phyloP scores from a whole-genome alignment of 2,888 invertebrate genomes.

The Branchipolynoe longqiensis region DNA sequence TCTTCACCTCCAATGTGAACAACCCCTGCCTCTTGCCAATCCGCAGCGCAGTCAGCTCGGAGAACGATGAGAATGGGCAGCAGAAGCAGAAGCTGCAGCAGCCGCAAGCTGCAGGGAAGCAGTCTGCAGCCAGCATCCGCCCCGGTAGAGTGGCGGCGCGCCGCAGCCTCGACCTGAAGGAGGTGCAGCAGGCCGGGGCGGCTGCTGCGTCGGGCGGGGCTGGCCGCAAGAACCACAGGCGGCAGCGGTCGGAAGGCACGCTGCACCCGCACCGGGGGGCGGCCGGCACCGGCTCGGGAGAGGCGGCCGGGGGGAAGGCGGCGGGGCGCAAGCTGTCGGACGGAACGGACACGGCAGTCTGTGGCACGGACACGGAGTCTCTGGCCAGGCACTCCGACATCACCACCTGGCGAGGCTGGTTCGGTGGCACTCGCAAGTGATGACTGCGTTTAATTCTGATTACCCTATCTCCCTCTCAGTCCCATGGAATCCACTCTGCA shows the following conservation, averaged over 20 bases:
- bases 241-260: background rate
- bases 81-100: background rate
- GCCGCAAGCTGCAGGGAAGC: background rate
- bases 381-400: background rate
- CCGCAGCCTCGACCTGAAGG: background rate
- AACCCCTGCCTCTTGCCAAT: background rate
- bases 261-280: background rate
- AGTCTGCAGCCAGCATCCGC: background rate
- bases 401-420: background rate
- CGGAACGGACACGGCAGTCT: background rate
- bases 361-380: too few relatives aligned
- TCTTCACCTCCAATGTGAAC: background rate
- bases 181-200: background rate
- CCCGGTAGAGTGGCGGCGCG: background rate
- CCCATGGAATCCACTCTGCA: too few relatives aligned
- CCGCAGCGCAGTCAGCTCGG: background rate
- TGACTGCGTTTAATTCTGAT: too few relatives aligned
- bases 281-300: background rate
- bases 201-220: background rate
- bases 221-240: background rate
- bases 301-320: background rate
- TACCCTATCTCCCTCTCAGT: too few relatives aligned
- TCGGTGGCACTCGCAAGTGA: background rate
- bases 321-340: background rate
- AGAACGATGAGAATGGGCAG: background rate